phyloP scores from a whole-genome alignment of 2,113 vertebrate genomes.

The Tragelaphus scriptus region DNA sequence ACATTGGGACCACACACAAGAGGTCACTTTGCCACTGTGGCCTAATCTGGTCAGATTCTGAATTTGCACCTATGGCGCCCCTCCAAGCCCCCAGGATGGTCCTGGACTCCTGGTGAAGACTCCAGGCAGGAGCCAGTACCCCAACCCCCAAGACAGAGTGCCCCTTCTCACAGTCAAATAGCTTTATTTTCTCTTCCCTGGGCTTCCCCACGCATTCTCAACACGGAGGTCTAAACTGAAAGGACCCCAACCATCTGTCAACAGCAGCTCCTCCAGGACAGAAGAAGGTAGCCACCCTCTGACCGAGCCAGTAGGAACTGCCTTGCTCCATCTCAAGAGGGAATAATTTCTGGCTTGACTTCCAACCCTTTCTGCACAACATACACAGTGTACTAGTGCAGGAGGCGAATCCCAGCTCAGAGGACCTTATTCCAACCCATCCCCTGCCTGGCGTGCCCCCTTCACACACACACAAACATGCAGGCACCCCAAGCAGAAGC shows the following conservation, averaged over 20 bases:
- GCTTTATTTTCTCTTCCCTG: neutral
- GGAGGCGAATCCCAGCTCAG: neutral
- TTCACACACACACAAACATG: neutral
- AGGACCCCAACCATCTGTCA: conserved; percentile 5
- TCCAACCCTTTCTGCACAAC: neutral
- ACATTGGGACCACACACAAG: neutral
- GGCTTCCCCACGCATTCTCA: neutral
- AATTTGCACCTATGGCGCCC: neutral
- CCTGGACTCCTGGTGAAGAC: neutral
- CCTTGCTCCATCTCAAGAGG: neutral
- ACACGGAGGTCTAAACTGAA: neutral
- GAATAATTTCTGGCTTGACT: neutral
- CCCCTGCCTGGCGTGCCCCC: neutral
- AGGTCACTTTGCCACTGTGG: neutral
- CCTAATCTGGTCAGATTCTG: neutral
- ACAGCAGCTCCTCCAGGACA: neutral
- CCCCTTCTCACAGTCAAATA: neutral
- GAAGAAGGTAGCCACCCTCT: neutral
- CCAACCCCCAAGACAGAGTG: accelerated
- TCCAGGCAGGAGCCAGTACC: neutral
- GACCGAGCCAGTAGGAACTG: neutral
- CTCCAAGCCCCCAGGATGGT: neutral
- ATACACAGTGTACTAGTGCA: neutral
- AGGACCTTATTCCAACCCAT: neutral
- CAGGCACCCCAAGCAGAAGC: neutral